Evolutionary conservation across 2,888 invertebrate genomes (phyloP).

Genomic region (Acheta domesticus): DNA sequence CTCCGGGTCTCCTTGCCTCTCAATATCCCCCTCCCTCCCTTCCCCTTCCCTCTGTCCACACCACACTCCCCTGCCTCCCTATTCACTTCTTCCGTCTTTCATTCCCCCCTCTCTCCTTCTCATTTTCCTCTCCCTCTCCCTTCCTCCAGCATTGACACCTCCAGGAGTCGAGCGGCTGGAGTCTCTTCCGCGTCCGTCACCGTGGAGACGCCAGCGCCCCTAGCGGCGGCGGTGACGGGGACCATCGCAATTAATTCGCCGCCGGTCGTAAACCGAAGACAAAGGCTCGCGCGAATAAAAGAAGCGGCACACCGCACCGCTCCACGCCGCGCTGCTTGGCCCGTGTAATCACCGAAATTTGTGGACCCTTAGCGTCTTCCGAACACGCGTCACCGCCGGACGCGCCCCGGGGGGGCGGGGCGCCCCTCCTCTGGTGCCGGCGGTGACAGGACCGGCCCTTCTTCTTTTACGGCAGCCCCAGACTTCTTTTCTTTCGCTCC

Average conservation of each 20-base stretch:
- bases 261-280: not conserved
- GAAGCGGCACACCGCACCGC: not conserved
- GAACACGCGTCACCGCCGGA: not conserved
- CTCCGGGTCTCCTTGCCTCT: too few relatives aligned
- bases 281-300: not conserved
- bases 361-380: not conserved
- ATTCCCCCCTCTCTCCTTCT: not conserved
- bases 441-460: not conserved
- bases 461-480: not conserved
- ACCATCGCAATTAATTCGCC: not conserved
- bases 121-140: not conserved
- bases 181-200: too few relatives aligned
- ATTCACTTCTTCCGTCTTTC: not conserved
- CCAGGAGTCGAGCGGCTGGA: too few relatives aligned
- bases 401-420: too few relatives aligned
- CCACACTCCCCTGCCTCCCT: not conserved
- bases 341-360: not conserved
- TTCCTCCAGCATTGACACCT: too few relatives aligned
- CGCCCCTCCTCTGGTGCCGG: too few relatives aligned
- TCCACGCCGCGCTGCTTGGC: not conserved
- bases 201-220: not conserved
- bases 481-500: too few relatives aligned
- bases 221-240: not conserved
- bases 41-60: too few relatives aligned
- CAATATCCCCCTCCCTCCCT: too few relatives aligned